Evolutionary conservation across 2,797 vertebrate species (phyloP).

Genomic region (Sebastes kiyomatsui): DNA sequence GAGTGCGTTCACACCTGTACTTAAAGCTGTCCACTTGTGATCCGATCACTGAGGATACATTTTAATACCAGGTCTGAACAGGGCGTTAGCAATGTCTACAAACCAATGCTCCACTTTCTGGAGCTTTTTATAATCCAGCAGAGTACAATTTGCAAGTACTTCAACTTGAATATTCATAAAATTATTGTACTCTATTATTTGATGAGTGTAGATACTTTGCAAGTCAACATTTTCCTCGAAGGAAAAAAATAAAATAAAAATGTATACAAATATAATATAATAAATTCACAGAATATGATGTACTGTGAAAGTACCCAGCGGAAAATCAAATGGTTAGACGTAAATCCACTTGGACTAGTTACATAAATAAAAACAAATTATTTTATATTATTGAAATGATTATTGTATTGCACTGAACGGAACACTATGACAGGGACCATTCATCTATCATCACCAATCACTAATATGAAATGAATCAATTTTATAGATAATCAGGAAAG

Average conservation of each 20-base stretch:
- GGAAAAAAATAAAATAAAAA: no score
- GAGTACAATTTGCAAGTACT: neutral
- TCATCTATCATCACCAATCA: neutral
- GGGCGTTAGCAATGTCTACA: neutral
- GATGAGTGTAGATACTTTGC: no score
- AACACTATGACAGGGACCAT: neutral
- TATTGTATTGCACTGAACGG: neutral
- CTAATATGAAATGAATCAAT: neutral
- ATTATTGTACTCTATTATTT: no score
- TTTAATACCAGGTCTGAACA: no score
- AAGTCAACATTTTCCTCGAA: rapidly evolving
- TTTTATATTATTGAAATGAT: neutral
- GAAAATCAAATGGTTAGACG: neutral
- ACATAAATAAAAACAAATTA: neutral
- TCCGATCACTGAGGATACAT: no score
- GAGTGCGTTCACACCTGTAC: no score
- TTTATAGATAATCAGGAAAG: neutral
- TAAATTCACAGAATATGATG: no score
- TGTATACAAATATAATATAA: no score
- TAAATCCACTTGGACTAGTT: neutral
- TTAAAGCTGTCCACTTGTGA: no score
- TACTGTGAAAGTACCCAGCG: no score
- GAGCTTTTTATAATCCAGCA: rapidly evolving
- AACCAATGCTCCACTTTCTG: neutral
- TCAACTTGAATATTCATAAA: no score